Evolutionary conservation across 2,797 vertebrate genomes (phyloP), one percentile per base, ranked within the genome.

Genomic region (Gambelia wislizenii): DNA sequence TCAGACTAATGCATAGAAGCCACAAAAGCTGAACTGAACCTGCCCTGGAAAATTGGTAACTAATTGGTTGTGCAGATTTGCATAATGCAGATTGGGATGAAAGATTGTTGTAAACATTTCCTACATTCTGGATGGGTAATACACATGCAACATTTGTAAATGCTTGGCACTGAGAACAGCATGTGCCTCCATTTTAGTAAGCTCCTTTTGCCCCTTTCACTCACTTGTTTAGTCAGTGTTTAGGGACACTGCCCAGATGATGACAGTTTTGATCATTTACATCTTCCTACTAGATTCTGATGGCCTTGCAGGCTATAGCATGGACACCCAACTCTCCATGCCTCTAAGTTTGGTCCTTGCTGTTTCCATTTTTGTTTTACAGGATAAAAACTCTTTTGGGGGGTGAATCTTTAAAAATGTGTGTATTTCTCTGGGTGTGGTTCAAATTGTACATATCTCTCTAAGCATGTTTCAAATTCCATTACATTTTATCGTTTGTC

Each of bases 21-120:
- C 47, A 70, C 44, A 59, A 44, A 72, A 83, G 42, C 70, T 36
- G 79, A 75, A 82, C 16, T 49, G 79, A 78, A 47, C 39, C 44
- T 79, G 84, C 75, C 49, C 61, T 44, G 20, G 74, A 56, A 84
- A 78, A 78, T 9, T 83, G 61, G 27, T 78, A 56, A 70, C 49
- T 70, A 70, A 89, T 59, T 84, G 64, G 42, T 84, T 70, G 64
- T 84, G 61, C 18, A 78, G 82, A 44, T 72, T 70, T 89, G 75
- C 30, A 49, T 64, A 86, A 52, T 30, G 59, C 59, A 79, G 49
- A 69, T 52, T 36, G 56, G 61, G n/a, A 79, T 49, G 49, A 14
- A 77, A 49, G 30, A 52, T 49, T 20, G 22, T 74, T 61, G 25
- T 42, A 75, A 56, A 33, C 22, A 44, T 33, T 76, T 70, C 20